phyloP scores from a whole-genome alignment of 1,140 invertebrate genomes.

The Drosophila suzukii region DNA sequence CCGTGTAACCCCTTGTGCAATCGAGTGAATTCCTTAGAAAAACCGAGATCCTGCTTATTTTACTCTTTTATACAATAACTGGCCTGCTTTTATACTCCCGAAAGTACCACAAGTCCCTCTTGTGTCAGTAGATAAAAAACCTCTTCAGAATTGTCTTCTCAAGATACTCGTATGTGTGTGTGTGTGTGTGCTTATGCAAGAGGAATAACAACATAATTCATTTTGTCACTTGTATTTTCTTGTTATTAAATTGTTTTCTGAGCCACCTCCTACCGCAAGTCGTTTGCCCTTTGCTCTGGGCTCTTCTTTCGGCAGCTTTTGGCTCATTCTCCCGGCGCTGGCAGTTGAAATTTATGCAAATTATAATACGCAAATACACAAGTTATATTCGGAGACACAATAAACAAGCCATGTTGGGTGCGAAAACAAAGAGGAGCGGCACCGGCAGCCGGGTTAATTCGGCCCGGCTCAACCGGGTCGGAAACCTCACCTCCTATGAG shows the following conservation, averaged over 20 bases:
- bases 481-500: conserved; percentile 1
- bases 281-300: conserved; percentile 7
- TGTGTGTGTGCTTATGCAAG: conserved; percentile 26
- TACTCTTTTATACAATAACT: neutral
- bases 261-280: conserved; percentile 51
- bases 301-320: conserved; percentile 2
- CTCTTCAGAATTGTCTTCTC: conserved; percentile 10
- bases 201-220: conserved; percentile 78
- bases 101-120: conserved; percentile 13
- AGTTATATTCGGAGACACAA: conserved; percentile 69
- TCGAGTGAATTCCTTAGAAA: neutral
- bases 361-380: conserved; percentile 80
- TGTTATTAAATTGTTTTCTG: conserved; percentile 78
- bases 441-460: conserved; percentile 49
- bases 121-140: conserved; percentile 6
- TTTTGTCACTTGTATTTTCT: conserved; percentile 80
- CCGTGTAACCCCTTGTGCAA: too few relatives aligned
- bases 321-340: conserved; percentile 3
- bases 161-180: conserved; percentile 1
- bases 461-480: conserved; percentile 3
- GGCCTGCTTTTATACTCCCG: neutral
- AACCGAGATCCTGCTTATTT: neutral
- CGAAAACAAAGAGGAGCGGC: conserved; percentile 54
- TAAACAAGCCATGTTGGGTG: conserved; percentile 55
- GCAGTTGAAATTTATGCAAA: conserved; percentile 73